Evolutionary conservation across 2,797 vertebrate genomes (phyloP), one percentile per base, ranked within the genome.

Genomic region (Setipinna tenuifilis): DNA sequence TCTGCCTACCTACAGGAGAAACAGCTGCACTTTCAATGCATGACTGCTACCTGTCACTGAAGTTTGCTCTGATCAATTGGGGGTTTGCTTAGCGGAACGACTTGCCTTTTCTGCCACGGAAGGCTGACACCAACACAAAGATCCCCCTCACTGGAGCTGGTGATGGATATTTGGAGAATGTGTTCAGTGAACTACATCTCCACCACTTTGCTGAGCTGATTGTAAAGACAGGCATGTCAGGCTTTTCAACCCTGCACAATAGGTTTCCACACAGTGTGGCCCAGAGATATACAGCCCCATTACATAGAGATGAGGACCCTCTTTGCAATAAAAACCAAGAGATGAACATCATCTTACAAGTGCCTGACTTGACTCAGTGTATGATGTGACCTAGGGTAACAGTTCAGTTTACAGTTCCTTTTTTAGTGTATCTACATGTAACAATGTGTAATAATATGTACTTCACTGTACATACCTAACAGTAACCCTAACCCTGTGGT

Each of bases 1-100:
- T 19, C 58, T 88, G 87, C 86, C 85, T 87, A 58, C 90, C 90
- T 89, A 84, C 87, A 54, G 85, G 81, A 82, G 85, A 86, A 89
- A 86, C 88, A 86, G 89, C 87, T 90, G 87, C 82, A 84, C 87
- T 89, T 83, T 65, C 58, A 81, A 75, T 82, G 86, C 85, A 84
- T 89, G 28, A 62, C 80, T 88, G 85, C 48, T 85, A 84, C 81
- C 87, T 88, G 71, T 86, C 86, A 89, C 81, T 87, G 7, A 54
- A 21, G 58, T 23, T 81, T 59, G 58, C 83, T 28, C 57, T 84
- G 85, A 91, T 87, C 90, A 89, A 88, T 91, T 87, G 86, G 84
- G 35, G 71, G 41, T 78, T 78, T 19, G 35, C 71, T 78, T 44
- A 17, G 71, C 35, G 19, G 19, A 78, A 78, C 35, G 71, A 31